Evolutionary conservation across 2,113 vertebrate genomes (phyloP).

Genomic region (Lanius collurio): DNA sequence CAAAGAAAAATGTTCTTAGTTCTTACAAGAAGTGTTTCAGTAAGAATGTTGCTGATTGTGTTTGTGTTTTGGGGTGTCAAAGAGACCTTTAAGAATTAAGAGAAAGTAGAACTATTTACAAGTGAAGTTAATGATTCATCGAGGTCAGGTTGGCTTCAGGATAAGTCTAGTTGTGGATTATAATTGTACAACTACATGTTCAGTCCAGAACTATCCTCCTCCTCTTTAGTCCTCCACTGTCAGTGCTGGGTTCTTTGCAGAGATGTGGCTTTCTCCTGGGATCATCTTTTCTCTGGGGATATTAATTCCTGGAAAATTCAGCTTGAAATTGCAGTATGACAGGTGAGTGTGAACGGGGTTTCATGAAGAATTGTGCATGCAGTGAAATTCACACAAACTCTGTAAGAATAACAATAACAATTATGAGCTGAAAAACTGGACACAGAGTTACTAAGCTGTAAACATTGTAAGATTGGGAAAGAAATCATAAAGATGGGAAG

Average conservation of each 20-base stretch:
- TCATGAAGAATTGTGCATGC: neutral
- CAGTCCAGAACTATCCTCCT: neutral
- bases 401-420: neutral
- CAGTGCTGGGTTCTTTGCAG: neutral
- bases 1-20: neutral
- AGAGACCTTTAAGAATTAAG: neutral
- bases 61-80: neutral
- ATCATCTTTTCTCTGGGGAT: conserved; percentile 4
- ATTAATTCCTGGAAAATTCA: conserved; percentile 35
- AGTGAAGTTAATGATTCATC: conserved; percentile 24
- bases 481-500: neutral
- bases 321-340: neutral
- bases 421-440: neutral
- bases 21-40: neutral
- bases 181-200: neutral
- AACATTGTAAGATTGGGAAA: neutral
- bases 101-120: neutral
- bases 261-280: conserved; percentile 25
- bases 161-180: neutral
- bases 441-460: neutral
- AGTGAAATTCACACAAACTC: neutral
- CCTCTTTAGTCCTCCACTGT: neutral
- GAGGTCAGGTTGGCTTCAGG: neutral
- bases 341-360: neutral
- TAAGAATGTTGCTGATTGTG: neutral